A percentile compares a stretch with the other conserved stretches of the same genome.
phyloP scores from a whole-genome alignment of 2,888 invertebrate species.

The Lapara coniferarum region DNA sequence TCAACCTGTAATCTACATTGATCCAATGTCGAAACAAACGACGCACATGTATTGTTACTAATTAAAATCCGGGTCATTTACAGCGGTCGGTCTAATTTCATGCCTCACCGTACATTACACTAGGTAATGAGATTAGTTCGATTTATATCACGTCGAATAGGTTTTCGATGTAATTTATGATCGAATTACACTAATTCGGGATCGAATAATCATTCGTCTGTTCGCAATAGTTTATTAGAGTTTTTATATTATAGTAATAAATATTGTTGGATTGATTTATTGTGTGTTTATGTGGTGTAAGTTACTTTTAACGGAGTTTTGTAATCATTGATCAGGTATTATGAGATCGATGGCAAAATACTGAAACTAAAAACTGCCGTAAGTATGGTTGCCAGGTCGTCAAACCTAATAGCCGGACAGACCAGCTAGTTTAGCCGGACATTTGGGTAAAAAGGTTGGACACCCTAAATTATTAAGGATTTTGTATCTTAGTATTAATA shows the following conservation, averaged over 20 bases:
- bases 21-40: background rate
- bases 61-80: conserved; percentile 15
- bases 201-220: conserved; percentile 16
- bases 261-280: background rate
- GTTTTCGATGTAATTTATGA: conserved; percentile 24
- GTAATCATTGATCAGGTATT: too few species aligned
- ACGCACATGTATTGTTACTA: conserved; percentile 1
- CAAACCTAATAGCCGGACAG: too few species aligned
- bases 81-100: conserved; percentile 20
- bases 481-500: too few species aligned
- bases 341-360: too few species aligned
- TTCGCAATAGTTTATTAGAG: background rate
- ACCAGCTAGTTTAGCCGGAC: too few species aligned
- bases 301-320: too few species aligned
- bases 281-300: background rate
- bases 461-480: too few species aligned
- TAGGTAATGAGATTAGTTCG: conserved; percentile 27
- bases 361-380: too few species aligned
- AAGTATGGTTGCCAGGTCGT: too few species aligned
- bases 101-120: conserved; percentile 21
- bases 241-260: background rate
- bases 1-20: background rate
- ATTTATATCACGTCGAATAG: conserved; percentile 23
- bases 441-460: too few species aligned
- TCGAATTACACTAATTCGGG: conserved; percentile 21